Conservation (phyloP, 2,888 invertebrate genomes). For the Ormyrus thymus region DNA sequence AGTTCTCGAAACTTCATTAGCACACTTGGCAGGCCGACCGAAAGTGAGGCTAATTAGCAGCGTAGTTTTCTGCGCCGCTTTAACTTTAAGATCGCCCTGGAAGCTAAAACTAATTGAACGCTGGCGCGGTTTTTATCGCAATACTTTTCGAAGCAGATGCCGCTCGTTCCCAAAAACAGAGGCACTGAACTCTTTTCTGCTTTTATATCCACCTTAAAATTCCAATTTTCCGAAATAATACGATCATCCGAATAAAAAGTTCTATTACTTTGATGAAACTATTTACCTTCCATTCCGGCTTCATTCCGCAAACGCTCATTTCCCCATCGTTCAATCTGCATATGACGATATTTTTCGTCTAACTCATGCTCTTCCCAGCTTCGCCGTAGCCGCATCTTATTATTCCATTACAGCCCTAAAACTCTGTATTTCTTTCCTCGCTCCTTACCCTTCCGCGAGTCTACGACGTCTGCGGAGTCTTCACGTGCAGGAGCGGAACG, state of each 20-base stretch:
- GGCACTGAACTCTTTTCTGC: too few relatives aligned
- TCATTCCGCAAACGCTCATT: background rate
- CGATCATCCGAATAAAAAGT: background rate
- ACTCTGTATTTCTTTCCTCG: background rate
- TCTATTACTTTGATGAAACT: background rate
- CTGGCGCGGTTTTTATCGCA: too few relatives aligned
- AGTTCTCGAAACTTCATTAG: conserved; percentile 31
- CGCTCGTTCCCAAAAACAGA: too few relatives aligned
- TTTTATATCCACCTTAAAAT: too few relatives aligned
- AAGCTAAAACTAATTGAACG: background rate
- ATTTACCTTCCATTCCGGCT: conserved; percentile 31
- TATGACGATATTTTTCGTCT: background rate
- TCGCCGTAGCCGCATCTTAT: conserved; percentile 12
- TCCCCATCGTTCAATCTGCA: conserved; percentile 20
- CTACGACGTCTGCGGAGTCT: background rate
- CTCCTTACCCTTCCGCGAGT: background rate
- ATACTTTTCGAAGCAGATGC: too few relatives aligned
- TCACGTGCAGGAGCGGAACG: too few relatives aligned
- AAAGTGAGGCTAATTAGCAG: conserved; percentile 41
- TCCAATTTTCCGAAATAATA: too few relatives aligned
- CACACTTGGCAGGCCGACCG: conserved; percentile 27
- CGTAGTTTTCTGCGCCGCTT: conserved; percentile 32
- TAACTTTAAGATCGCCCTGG: conserved; percentile 13
- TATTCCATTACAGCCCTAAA: conserved; percentile 1
- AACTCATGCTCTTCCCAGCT: background rate